phyloP scores from a whole-genome alignment of 2,888 invertebrate species.

The Mythimna lalbum region DNA sequence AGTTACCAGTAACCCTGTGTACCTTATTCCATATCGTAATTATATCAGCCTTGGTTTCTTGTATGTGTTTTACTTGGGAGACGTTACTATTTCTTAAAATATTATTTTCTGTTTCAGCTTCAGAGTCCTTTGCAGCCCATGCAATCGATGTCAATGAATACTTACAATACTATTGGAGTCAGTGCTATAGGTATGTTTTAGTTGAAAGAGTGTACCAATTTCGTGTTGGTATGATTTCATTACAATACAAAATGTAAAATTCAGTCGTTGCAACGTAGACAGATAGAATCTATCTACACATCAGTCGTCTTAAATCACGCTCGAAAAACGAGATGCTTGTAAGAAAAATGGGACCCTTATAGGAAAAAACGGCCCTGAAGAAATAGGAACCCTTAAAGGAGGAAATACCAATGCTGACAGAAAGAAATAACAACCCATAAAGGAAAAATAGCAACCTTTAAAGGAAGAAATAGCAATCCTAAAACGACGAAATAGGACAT shows the following conservation, averaged over 20 bases:
- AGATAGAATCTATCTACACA: too few species aligned
- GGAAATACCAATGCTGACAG: too few species aligned
- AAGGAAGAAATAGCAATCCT: too few species aligned
- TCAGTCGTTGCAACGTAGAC: not conserved
- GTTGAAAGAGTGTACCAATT: not conserved
- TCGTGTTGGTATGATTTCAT: not conserved
- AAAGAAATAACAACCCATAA: too few species aligned
- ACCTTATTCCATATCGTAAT: not conserved
- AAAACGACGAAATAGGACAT: too few species aligned
- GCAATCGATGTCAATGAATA: conserved; percentile 86
- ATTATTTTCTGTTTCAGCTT: conserved; percentile 74
- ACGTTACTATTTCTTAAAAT: not conserved
- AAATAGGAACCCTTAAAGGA: too few species aligned
- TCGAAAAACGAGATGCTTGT: too few species aligned
- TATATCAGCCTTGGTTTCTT: not conserved
- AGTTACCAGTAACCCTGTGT: too few species aligned
- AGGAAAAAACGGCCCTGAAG: too few species aligned
- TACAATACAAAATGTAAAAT: not conserved
- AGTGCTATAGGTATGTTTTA: conserved; percentile 78
- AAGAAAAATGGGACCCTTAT: too few species aligned
- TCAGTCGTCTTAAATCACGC: too few species aligned
- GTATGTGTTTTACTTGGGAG: not conserved
- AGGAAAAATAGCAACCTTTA: too few species aligned
- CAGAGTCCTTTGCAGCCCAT: conserved; percentile 84
- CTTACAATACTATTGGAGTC: conserved; percentile 83